These are phyloP conservation scores for Pomatorhinus ruficollis DNA, from an alignment of 2,113 vertebrate genomes.

Conservation along the genomic window DNA sequence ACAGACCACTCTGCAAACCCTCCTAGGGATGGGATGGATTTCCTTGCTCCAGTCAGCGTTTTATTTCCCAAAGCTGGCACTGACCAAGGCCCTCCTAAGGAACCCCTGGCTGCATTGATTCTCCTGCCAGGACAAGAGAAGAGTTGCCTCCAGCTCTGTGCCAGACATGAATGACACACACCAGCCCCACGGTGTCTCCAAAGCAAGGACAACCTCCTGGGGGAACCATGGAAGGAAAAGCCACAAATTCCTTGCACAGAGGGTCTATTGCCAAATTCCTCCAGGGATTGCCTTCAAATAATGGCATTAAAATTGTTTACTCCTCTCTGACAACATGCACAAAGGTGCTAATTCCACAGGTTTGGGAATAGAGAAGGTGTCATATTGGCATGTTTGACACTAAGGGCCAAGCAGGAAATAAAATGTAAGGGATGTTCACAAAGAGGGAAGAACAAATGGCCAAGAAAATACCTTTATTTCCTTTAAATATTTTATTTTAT, in stretches of 20 bases:
- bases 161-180: not conserved
- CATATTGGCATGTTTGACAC: not conserved
- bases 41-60: not conserved
- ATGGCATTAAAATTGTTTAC: not conserved
- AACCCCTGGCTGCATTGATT: not conserved
- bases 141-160: not conserved
- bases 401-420: not conserved
- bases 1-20: not conserved
- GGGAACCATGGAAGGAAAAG: not conserved
- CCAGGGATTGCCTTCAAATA: not conserved
- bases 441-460: not conserved
- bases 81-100: not conserved
- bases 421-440: not conserved
- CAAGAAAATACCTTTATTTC: not conserved
- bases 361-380: not conserved
- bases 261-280: not conserved
- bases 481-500: not conserved
- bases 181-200: not conserved
- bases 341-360: not conserved
- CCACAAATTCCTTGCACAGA: not conserved
- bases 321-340: not conserved
- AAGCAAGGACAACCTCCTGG: rapidly evolving
- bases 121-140: not conserved
- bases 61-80: not conserved
- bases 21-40: not conserved